Evolutionary conservation across 2,797 vertebrate genomes (phyloP), one percentile per base, ranked within the genome.

Genomic region (Graptemys geographica): DNA sequence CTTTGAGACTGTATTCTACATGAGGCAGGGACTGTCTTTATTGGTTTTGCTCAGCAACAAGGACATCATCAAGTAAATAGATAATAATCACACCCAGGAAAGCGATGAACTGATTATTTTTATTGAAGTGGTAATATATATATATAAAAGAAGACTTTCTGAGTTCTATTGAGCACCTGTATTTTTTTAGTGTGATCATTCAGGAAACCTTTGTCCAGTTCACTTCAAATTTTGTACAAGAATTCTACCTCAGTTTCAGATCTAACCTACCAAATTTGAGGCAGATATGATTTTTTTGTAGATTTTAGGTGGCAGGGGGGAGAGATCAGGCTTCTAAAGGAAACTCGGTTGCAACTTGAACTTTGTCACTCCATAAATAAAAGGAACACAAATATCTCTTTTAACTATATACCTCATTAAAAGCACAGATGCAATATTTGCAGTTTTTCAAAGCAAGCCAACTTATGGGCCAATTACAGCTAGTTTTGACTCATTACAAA

Each of bases 71-170:
- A 2, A 28, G 25, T 4, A 13, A 27, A 49, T 1, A 5, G 69
- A 3, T 27, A 21, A 0, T 2, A n/a, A 23, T 1, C 15, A 28
- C 4, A 25, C 9, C 2, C 4, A 5, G 25, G 13, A 5, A 74
- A 27, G 72, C 1, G 0, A 49, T 27, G 72, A 13, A 0, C 8
- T n/a, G 23, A 74, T 74, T 9, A 69, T 27, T 74, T 16, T 25
- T 27, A n/a, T 37, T 18, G 33, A 72, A 72, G 13, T 47, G 72
- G 53, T 25, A 80, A 74, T 59, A 59, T 31, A 31, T 59, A 74
- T 5, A 55, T 0, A 3, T 15, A 11, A 11, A 44, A 1, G 0
- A n/a, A 41, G 74, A 51, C 28, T 52, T 44, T 25, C 37, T 0
- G 0, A 15, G n/a, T 31, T 49, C 55, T 3, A 2, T 47, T 0